Evolutionary conservation across 2,113 vertebrate species (phyloP), one percentile per base, ranked within the genome.

Genomic region (Ascaphus truei): DNA sequence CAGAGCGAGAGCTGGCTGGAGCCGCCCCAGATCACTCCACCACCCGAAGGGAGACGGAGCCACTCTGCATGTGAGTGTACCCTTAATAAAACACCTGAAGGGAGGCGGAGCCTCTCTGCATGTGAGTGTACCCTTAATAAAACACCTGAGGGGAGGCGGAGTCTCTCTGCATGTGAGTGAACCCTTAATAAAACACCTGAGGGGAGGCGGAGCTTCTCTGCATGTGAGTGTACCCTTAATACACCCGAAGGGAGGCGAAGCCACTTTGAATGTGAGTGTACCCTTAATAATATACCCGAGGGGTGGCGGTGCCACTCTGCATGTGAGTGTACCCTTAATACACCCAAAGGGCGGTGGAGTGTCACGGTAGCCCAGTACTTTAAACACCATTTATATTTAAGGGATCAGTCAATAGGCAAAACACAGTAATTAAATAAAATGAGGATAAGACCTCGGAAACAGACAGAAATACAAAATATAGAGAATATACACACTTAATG

Each of bases 1-100:
- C 91, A 94, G 82, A 95, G 90, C 2, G 95, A 95, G 80, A 89
- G 89, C 80, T 98, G 96, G 96, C 81, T 98, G 59, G 95, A 92
- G 73, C 92, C 91, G 0, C 92, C 94, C 2, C 77, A 85, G 3
- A 91, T 91, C 3, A 91, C 93, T 0, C 85, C 94, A 10, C 81
- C 90, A 5, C 96, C 95, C 0, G 96, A 98, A 52, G 97, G 97
- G n/a, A 89, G 96, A 12, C 82, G 96, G 60, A 98, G 96, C 79
- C 97, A 99, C 62, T 98, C 97, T 12, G 97, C 97, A 18, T 98
- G 97, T 99, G 82, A 95, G 96, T 83, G 20, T 6, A n/a, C n/a
- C 8, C 57, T 27, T 56, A 23, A 12, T 11, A 2, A 1, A 12
- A 34, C 33, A 34, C 15, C 10, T 37, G 34, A 37, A n/a, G n/a